These are phyloP conservation scores for Gymnocephalus cernua DNA, from an alignment of 2,113 vertebrate genomes.

Conservation along the genomic window DNA sequence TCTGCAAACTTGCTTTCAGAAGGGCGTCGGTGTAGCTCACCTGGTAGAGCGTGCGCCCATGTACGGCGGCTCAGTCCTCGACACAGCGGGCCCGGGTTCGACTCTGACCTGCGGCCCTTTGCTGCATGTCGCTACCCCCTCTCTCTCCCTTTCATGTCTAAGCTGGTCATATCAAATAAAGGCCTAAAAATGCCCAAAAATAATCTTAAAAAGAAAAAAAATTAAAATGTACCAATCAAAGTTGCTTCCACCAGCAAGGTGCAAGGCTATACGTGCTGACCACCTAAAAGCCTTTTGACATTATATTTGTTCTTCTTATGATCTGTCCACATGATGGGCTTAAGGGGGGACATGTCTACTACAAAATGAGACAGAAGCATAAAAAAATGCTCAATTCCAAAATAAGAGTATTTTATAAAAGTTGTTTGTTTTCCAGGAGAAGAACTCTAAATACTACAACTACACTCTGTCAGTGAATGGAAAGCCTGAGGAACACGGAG, in stretches of 20 bases:
- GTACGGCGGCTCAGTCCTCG: no score
- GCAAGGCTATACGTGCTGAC: not conserved
- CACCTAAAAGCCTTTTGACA: not conserved
- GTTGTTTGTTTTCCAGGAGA: slow-evolving; percentile 85
- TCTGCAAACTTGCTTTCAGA: not conserved
- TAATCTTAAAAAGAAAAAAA: no score
- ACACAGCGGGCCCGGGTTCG: no score
- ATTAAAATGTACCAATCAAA: not conserved
- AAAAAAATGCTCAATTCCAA: not conserved
- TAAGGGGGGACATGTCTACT: no score
- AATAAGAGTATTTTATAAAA: not conserved
- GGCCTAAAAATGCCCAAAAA: no score
- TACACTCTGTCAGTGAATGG: slow-evolving; percentile 97
- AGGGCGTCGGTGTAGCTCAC: no score
- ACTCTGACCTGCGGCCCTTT: no score
- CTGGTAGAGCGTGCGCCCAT: no score
- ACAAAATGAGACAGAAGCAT: no score
- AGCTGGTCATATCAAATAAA: no score
- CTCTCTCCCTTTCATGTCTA: no score
- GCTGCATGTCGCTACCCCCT: no score
- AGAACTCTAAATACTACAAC: slow-evolving; percentile 98
- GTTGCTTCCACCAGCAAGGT: not conserved
- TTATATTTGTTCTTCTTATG: not conserved
- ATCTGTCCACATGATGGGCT: not conserved
- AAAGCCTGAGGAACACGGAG: slow-evolving; percentile 89